Percentiles rank a stretch among this genome's conserved stretches.
Conservation (phyloP, 2,888 invertebrate genomes). For the Lasioglossum leucozonium region DNA sequence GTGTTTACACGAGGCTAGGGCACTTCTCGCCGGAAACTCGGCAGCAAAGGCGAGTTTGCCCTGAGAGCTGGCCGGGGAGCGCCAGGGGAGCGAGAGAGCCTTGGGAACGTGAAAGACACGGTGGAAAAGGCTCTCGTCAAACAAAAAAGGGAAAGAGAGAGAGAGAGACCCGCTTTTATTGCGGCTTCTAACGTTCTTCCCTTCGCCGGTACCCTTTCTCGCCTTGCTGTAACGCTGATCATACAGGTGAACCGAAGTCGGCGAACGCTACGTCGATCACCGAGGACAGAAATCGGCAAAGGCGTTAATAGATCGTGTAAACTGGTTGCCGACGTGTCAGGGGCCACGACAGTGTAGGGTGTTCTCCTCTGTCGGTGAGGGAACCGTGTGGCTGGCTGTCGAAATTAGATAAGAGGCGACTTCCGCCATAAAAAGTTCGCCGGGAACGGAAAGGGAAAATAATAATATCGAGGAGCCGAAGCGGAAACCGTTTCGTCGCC, state of each 20-base stretch:
- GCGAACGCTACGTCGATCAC: background rate
- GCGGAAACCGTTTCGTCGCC: conserved; percentile 54
- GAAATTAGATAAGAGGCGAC: conserved; percentile 52
- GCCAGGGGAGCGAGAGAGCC: conserved; percentile 18
- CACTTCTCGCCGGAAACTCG: conserved; percentile 73
- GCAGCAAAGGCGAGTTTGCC: conserved; percentile 52
- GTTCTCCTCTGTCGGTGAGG: background rate
- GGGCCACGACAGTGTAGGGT: too few species aligned
- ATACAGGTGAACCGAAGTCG: background rate
- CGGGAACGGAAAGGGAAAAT: conserved; percentile 41
- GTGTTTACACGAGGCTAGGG: conserved; percentile 72
- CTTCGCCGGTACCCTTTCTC: background rate
- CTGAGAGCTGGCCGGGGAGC: conserved; percentile 20
- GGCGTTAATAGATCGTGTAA: conserved; percentile 34
- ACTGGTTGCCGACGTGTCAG: background rate
- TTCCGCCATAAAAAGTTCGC: conserved; percentile 45
- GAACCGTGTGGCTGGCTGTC: background rate
- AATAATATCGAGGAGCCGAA: conserved; percentile 20
- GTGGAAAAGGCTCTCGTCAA: conserved; percentile 62
- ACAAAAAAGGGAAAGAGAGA: conserved; percentile 34
- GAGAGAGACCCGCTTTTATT: conserved; percentile 39
- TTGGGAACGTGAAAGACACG: conserved; percentile 45
- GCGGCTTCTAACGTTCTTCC: conserved; percentile 39
- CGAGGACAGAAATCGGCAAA: background rate
- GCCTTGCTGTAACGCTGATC: too few species aligned